These are phyloP conservation scores for Magallana angulata DNA, from an alignment of 1,140 invertebrate species.

Conservation along the genomic window DNA sequence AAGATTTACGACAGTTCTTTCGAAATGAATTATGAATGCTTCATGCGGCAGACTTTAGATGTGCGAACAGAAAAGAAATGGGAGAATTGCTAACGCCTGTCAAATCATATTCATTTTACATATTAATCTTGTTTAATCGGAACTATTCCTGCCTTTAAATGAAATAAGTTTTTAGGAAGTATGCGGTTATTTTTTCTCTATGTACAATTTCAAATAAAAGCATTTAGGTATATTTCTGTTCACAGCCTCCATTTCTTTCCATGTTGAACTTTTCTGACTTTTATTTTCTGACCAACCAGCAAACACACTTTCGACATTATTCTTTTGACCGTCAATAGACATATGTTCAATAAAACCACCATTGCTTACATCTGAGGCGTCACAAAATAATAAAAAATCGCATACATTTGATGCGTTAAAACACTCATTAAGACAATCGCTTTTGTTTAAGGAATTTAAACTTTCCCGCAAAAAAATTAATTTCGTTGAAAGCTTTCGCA, in stretches of 20 bases:
- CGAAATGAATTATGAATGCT: no score
- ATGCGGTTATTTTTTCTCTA: no score
- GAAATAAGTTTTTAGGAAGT: no score
- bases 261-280: constrained; percentile 22
- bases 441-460: constrained; percentile 20
- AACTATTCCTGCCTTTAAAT: no score
- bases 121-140: no score
- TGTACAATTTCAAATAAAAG: no score
- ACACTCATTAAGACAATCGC: not conserved
- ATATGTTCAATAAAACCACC: constrained; percentile 2
- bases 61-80: no score
- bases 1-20: no score
- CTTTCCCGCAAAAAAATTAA: constrained; percentile 24
- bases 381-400: constrained; percentile 46
- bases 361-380: constrained; percentile 50
- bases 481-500: not conserved
- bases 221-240: no score
- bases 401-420: constrained; percentile 5
- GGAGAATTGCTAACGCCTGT: no score
- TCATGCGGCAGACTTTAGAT: no score
- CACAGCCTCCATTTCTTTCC: constrained; percentile 31
- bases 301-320: not conserved
- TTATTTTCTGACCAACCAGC: not conserved
- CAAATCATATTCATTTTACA: no score
- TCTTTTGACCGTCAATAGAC: not conserved